Conservation (phyloP, 2,888 invertebrate species). For the Nudaria mundana region DNA sequence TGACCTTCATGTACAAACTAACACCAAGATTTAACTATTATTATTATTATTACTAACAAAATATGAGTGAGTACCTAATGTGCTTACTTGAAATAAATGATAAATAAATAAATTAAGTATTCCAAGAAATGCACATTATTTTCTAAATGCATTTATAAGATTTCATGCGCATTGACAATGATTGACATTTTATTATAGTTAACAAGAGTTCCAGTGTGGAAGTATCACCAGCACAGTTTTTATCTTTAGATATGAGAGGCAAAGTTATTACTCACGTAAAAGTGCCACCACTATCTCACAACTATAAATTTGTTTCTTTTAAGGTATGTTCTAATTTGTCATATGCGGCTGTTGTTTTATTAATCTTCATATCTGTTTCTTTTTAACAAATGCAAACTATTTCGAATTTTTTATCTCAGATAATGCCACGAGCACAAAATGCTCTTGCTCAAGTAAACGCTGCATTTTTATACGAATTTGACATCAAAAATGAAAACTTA, state of each 20-base stretch:
- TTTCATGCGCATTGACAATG: no score
- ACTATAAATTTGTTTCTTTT: slow-evolving; percentile 48
- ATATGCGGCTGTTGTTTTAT: no score
- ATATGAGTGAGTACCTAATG: no score
- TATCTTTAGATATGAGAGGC: slow-evolving; percentile 53
- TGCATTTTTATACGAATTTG: slow-evolving; percentile 84
- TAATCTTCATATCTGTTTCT: no score
- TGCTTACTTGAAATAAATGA: no score
- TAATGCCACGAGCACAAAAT: slow-evolving; percentile 87
- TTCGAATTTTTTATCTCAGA: slow-evolving; percentile 60
- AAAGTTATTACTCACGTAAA: slow-evolving; percentile 48
- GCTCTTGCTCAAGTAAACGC: slow-evolving; percentile 89
- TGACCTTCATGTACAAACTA: no score
- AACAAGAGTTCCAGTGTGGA: slow-evolving; percentile 29
- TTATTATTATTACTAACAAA: no score
- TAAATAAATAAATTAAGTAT: no score
- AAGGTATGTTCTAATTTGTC: slow-evolving; percentile 42
- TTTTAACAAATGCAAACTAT: no score
- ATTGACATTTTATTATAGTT: slow-evolving; percentile 22
- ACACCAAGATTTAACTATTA: no score
- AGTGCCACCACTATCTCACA: slow-evolving; percentile 50
- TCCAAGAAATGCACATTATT: no score
- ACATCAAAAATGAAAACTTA: slow-evolving; percentile 34
- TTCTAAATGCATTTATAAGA: no score
- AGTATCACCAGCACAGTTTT: slow-evolving; percentile 51